Conservation (phyloP, 2,888 invertebrate genomes). For the Drosophila austrosaltans region DNA sequence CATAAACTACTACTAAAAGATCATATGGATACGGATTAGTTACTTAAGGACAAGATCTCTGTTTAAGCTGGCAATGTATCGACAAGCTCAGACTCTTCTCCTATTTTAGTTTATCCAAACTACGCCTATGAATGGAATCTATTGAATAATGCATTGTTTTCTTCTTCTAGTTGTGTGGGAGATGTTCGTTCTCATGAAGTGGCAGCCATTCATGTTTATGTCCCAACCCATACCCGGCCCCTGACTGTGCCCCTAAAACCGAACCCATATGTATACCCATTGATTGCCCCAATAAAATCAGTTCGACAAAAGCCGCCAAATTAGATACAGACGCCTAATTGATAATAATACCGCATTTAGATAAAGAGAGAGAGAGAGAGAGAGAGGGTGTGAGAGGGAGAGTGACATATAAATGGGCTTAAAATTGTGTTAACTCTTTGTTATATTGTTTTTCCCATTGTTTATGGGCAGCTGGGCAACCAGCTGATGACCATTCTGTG, state of each 20-base stretch:
- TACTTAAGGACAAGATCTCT: too few relatives aligned
- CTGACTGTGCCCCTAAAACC: slow-evolving; percentile 12
- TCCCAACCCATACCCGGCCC: neutral
- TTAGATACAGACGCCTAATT: slow-evolving; percentile 71
- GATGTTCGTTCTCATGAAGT: slow-evolving; percentile 73
- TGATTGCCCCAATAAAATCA: slow-evolving; percentile 66
- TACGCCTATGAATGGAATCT: slow-evolving; percentile 21
- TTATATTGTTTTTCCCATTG: neutral
- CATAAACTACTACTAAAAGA: too few relatives aligned
- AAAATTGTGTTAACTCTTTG: slow-evolving; percentile 59
- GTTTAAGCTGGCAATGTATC: too few relatives aligned
- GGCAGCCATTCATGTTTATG: slow-evolving; percentile 63
- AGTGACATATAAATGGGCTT: neutral
- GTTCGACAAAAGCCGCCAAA: slow-evolving; percentile 41
- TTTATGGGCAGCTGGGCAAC: slow-evolving; percentile 2
- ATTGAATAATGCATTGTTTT: slow-evolving; percentile 73
- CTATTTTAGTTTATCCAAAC: neutral
- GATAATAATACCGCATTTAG: slow-evolving; percentile 75
- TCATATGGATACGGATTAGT: too few relatives aligned
- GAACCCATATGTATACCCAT: slow-evolving; percentile 25
- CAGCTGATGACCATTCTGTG: slow-evolving; percentile 13
- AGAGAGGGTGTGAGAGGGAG: neutral
- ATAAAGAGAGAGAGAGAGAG: neutral
- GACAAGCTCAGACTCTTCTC: too few relatives aligned
- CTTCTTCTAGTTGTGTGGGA: slow-evolving; percentile 50